Conservation (phyloP, 2,113 vertebrate genomes). For the Rhinopithecus roxellana region DNA sequence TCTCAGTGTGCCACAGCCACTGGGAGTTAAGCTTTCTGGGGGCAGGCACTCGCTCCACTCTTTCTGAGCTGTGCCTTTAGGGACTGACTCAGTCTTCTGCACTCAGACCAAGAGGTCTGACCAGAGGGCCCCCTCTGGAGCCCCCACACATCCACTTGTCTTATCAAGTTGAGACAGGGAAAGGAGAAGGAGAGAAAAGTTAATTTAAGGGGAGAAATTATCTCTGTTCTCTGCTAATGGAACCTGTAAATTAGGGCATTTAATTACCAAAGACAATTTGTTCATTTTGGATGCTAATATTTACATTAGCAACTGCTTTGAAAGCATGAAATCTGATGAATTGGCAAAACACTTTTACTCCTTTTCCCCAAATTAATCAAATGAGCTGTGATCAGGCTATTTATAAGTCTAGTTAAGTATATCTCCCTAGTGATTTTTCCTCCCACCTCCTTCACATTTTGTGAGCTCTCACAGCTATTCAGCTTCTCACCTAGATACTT, state of each 20-base stretch:
- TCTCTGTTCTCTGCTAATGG: constrained; percentile 59
- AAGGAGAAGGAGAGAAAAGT: constrained; percentile 61
- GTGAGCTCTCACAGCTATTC: constrained; percentile 75
- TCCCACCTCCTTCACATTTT: constrained; percentile 55
- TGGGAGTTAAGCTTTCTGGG: background rate
- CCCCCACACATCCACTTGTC: background rate
- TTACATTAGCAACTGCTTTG: constrained; percentile 71
- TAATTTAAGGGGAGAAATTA: constrained; percentile 63
- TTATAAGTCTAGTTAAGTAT: constrained; percentile 85
- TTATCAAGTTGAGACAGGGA: constrained; percentile 42
- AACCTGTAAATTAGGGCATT: constrained; percentile 71
- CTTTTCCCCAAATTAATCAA: constrained; percentile 83
- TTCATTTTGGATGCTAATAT: constrained; percentile 70
- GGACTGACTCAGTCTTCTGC: background rate
- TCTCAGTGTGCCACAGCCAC: no score
- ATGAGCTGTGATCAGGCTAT: constrained; percentile 77
- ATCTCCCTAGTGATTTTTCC: constrained; percentile 65
- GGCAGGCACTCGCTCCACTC: background rate
- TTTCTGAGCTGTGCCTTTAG: background rate
- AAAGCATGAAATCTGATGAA: constrained; percentile 74
- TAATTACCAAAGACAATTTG: constrained; percentile 78
- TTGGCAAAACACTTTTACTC: constrained; percentile 78
- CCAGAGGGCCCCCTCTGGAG: background rate
- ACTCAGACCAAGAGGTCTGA: background rate
- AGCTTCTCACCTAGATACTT: constrained; percentile 81